Conservation (phyloP, 2,113 vertebrate genomes). For the Neotoma lepida region DNA sequence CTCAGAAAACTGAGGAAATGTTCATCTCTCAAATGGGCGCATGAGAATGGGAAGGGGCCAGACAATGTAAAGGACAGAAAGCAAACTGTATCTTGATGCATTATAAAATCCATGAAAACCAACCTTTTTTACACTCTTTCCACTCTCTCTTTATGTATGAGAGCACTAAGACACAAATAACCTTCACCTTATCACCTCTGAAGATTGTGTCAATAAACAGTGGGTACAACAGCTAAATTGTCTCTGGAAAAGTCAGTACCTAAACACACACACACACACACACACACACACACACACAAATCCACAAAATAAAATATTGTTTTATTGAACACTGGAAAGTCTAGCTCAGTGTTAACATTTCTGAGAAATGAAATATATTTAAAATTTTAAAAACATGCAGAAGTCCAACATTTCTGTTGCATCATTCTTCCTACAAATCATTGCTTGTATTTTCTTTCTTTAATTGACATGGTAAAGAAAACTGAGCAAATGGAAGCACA, state of each 20-base stretch:
- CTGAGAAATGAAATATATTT: constrained; percentile 24
- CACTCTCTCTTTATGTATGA: neutral
- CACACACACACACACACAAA: neutral
- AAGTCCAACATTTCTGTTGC: neutral
- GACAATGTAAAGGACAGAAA: neutral
- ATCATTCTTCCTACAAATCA: constrained; percentile 9
- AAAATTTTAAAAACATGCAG: neutral
- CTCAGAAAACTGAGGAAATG: constrained; percentile 17
- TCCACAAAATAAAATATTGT: neutral
- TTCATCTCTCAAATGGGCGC: neutral
- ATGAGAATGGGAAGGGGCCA: neutral
- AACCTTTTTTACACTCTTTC: neutral
- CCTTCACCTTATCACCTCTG: neutral
- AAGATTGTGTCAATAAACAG: constrained; percentile 25
- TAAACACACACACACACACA: neutral
- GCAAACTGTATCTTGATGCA: neutral
- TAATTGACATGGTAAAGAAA: constrained; percentile 50
- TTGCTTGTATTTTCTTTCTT: neutral
- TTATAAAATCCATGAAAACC: constrained; percentile 4
- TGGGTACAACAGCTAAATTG: neutral
- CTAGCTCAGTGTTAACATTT: neutral
- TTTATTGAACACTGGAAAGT: neutral
- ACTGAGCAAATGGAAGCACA: neutral
- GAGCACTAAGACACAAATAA: neutral
- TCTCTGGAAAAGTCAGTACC: neutral